phyloP scores from a whole-genome alignment of 2,113 vertebrate genomes.

The Panthera tigris region DNA sequence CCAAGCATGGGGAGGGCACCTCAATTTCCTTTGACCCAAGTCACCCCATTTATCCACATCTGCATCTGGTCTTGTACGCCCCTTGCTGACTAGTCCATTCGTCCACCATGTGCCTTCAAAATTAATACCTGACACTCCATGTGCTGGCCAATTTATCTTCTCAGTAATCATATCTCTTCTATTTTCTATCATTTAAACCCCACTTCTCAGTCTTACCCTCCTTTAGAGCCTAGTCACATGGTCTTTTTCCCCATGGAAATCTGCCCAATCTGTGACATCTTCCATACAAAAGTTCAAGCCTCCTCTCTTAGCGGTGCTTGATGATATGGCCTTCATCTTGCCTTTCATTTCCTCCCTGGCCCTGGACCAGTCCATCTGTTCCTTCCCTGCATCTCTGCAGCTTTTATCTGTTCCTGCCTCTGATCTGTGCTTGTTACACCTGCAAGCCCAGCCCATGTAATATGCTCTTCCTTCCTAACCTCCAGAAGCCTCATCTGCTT shows the following conservation, averaged over 20 bases:
- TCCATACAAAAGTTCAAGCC: conserved; percentile 48
- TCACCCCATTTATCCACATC: neutral
- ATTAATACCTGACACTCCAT: neutral
- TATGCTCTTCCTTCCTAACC: conserved; percentile 37
- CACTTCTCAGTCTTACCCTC: neutral
- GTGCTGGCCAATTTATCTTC: conserved; percentile 31
- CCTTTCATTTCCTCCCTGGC: conserved; percentile 65
- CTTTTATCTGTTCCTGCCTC: conserved; percentile 72
- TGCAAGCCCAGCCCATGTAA: conserved; percentile 48
- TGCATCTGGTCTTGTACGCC: neutral
- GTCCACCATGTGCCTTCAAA: conserved; percentile 34
- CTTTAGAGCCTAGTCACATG: conserved; percentile 16
- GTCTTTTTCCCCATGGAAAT: conserved; percentile 12
- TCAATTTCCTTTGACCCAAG: neutral
- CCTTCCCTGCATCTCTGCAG: conserved; percentile 1
- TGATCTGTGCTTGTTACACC: conserved; percentile 67
- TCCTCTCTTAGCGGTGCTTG: conserved; percentile 35
- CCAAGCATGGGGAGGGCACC: neutral
- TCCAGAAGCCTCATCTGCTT: conserved; percentile 56
- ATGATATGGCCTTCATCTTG: conserved; percentile 52
- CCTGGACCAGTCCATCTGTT: conserved; percentile 64
- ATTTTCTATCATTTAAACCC: conserved; percentile 14
- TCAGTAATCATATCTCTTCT: neutral
- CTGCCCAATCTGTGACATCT: conserved; percentile 52
- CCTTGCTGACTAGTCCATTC: neutral